Evolutionary conservation across 1,140 invertebrate species (phyloP).

Genomic region (Drosophila eugracilis): DNA sequence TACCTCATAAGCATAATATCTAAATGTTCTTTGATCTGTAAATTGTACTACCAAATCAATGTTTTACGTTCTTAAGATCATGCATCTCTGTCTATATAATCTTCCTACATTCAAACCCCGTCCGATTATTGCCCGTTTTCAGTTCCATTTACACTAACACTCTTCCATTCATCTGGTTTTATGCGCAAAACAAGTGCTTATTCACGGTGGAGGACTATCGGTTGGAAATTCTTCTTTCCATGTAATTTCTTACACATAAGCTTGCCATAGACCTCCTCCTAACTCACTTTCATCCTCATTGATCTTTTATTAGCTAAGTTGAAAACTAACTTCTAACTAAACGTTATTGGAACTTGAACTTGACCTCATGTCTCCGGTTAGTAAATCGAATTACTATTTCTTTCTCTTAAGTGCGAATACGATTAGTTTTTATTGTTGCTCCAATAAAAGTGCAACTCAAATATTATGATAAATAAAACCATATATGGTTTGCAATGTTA

Average conservation of each 20-base stretch:
- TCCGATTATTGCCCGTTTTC: constrained; percentile 3
- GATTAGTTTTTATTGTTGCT: constrained; percentile 30
- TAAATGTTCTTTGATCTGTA: constrained; percentile 78
- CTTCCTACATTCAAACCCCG: constrained; percentile 14
- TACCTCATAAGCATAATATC: constrained; percentile 44
- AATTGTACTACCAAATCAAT: constrained; percentile 56
- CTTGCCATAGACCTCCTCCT: constrained; percentile 8
- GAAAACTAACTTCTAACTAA: constrained; percentile 47
- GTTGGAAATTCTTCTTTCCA: constrained; percentile 2
- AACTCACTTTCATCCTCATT: constrained; percentile 14
- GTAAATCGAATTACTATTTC: constrained; percentile 40
- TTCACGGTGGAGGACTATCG: constrained; percentile 30
- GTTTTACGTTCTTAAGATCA: constrained; percentile 32
- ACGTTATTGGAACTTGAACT: constrained; percentile 46
- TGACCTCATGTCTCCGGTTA: constrained; percentile 43
- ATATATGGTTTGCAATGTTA: constrained; percentile 27
- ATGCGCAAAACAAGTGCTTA: constrained; percentile 24
- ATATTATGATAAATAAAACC: constrained; percentile 22
- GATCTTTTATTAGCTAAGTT: constrained; percentile 29
- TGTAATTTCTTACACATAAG: constrained; percentile 11
- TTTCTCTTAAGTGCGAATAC: constrained; percentile 44
- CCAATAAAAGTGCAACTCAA: constrained; percentile 16
- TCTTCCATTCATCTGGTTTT: constrained; percentile 15
- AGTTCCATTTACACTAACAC: constrained; percentile 17
- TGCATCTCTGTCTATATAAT: constrained; percentile 24